Evolutionary conservation across 2,113 vertebrate genomes (phyloP).

Genomic region (Ceyx cyanopectus): DNA sequence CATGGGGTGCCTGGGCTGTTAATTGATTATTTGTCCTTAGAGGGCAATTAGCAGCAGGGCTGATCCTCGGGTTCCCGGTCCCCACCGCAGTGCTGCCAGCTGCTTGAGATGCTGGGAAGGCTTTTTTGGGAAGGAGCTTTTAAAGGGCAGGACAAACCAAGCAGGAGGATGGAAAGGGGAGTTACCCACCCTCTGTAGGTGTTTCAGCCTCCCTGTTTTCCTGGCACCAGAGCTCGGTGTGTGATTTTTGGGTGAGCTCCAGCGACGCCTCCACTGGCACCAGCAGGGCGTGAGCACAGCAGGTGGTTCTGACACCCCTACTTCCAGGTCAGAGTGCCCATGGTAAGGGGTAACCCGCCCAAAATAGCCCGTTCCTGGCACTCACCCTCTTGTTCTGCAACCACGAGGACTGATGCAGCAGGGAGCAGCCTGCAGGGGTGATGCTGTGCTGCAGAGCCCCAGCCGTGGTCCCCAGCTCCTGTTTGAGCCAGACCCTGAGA

Average conservation of each 20-base stretch:
- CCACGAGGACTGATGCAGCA: not conserved
- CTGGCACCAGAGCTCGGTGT: rapidly evolving
- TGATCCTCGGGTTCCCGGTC: rapidly evolving
- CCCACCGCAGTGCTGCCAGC: rapidly evolving
- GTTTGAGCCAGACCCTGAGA: not conserved
- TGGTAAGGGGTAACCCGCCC: not conserved
- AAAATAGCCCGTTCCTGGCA: not conserved
- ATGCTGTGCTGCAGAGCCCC: not conserved
- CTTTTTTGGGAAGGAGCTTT: not conserved
- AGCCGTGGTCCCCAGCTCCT: not conserved
- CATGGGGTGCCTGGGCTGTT: rapidly evolving
- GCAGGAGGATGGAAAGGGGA: not conserved
- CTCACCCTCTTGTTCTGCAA: not conserved
- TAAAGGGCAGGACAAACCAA: not conserved
- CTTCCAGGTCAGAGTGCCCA: not conserved
- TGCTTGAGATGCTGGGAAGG: not conserved
- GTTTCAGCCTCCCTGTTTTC: not conserved
- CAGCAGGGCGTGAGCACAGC: rapidly evolving
- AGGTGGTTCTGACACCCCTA: rapidly evolving
- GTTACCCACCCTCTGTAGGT: rapidly evolving
- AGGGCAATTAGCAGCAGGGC: not conserved
- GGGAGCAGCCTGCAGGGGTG: not conserved
- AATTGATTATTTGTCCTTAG: not conserved
- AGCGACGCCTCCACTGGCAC: not conserved
- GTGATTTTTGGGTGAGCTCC: not conserved